These are phyloP conservation scores for Ciconia stormi DNA, from an alignment of 2,113 vertebrate species.

Conservation along the genomic window DNA sequence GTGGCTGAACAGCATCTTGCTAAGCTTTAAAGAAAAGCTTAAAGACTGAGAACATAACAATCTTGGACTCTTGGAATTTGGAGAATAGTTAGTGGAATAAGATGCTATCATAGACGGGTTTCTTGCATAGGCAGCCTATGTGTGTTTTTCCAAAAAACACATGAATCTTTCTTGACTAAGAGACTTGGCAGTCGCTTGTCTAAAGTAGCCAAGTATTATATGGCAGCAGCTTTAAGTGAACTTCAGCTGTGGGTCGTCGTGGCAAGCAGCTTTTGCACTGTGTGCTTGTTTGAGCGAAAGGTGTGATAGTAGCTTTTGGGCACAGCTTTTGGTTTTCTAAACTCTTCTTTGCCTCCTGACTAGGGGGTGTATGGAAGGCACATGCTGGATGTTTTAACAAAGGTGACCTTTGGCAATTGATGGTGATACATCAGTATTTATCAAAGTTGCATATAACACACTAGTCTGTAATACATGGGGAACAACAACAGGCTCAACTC, in stretches of 20 bases:
- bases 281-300: neutral
- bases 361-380: neutral
- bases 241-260: neutral
- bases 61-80: neutral
- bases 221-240: neutral
- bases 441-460: fast-evolving
- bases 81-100: neutral
- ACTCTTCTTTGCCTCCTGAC: neutral
- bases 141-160: neutral
- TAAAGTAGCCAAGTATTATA: neutral
- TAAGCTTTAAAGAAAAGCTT: neutral
- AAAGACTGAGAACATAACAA: neutral
- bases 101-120: neutral
- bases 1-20: neutral
- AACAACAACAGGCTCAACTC: neutral
- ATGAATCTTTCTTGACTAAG: neutral
- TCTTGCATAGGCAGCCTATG: neutral
- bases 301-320: neutral
- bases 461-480: neutral
- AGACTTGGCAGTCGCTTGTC: neutral
- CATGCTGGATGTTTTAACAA: neutral
- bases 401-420: neutral
- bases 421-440: neutral
- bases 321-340: neutral
- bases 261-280: neutral